A percentile compares a stretch with the other conserved stretches of the same genome.
phyloP scores from a whole-genome alignment of 2,113 vertebrate genomes.

The Chaenocephalus aceratus region DNA sequence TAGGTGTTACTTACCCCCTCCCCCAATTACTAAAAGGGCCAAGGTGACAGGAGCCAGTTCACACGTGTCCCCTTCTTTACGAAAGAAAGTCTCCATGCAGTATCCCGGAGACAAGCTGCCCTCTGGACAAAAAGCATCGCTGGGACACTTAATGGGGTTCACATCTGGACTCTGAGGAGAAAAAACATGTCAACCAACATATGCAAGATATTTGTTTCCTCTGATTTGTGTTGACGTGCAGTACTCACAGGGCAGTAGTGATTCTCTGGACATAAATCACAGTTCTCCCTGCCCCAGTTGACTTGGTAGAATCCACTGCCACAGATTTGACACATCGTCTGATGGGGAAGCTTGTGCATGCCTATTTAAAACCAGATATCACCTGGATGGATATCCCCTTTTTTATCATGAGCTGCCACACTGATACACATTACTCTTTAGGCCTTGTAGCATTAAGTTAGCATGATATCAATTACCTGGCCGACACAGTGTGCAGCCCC shows the following conservation, averaged over 20 bases:
- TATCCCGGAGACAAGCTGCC: conserved; percentile 86
- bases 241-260: conserved; percentile 92
- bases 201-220: not conserved
- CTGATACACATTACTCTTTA: not conserved
- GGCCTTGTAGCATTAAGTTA: not conserved
- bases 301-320: conserved; percentile 86
- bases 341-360: conserved; percentile 82
- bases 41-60: conserved; percentile 87
- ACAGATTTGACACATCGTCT: conserved; percentile 86
- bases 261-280: conserved; percentile 87
- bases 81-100: conserved; percentile 91
- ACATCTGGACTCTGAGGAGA: conserved; percentile 88
- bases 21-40: conserved; percentile 83
- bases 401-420: not conserved
- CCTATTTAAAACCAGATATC: conserved; percentile 78
- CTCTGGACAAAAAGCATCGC: conserved; percentile 88
- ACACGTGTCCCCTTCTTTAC: conserved; percentile 87
- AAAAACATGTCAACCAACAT: conserved; percentile 30
- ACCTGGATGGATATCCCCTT: not conserved
- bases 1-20: conserved; percentile 79
- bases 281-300: conserved; percentile 84
- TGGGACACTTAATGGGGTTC: conserved; percentile 86
- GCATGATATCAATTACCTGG: conserved; percentile 81
- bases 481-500: conserved; percentile 81
- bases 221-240: too few species aligned